Evolutionary conservation across 2,113 vertebrate genomes (phyloP), one percentile per base, ranked within the genome.

Genomic region (Amphiprion ocellaris): DNA sequence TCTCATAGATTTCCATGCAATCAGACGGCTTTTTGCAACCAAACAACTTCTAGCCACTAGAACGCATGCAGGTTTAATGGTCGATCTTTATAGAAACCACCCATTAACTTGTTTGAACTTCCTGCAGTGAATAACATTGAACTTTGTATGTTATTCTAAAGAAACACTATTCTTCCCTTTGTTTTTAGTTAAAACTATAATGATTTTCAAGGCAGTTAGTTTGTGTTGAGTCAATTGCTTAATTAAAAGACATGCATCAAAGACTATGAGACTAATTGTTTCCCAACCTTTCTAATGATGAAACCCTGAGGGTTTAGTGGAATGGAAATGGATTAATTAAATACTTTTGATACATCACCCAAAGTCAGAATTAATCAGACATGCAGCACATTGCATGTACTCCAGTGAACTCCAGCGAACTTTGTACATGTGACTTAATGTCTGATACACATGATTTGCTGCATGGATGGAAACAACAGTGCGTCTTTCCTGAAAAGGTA

Each of bases 351-450:
- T 69, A 41, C 28, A 10, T 41, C 24, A 12, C 69, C 50, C 72
- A 84, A 85, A 80, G 84, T 80, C 82, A 85, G 44, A 79, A 66
- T 77, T 71, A 87, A 88, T 86, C 64, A 85, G 47, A 63, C 54
- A 56, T 52, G 68, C 16, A 69, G 69, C 69, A 65, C 4, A 21
- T 21, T 21, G 21, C 1, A 21, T 21, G 21, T 21, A 21, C 21
- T 21, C 21, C 21, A 21, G 21, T 21, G 21, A 21, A 21, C 21
- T 21, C 10, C 6, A 65, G 41, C 53, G 33, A 59, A 58, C 37
- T 44, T 44, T 14, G 39, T 11, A 50, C 17, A 37, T 52, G 26
- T 21, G 23, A 46, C 28, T 49, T 37, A 37, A 37, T 0, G 1
- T 44, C n/a, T 16, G 16, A 9, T 16, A 11, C 15, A 28, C 12